Percentiles rank a stretch among this genome's conserved stretches.
Conservation (phyloP, 2,797 vertebrate species). For the Labeo calbasu region DNA sequence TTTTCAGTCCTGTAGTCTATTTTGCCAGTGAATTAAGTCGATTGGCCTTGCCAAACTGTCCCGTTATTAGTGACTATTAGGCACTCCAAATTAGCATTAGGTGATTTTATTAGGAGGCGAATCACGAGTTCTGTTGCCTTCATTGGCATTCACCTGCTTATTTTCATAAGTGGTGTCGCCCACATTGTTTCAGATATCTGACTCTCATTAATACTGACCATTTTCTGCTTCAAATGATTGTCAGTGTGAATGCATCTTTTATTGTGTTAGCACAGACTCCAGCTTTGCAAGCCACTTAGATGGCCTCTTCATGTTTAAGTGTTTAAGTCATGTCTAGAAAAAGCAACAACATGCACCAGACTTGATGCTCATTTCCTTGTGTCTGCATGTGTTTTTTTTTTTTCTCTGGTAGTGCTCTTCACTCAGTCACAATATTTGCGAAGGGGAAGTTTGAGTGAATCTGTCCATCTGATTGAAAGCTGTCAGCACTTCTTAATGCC, state of each 20-base stretch:
- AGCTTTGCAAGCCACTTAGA: neutral
- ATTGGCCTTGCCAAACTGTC: neutral
- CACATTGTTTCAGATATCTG: neutral
- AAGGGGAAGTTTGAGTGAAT: neutral
- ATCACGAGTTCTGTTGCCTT: neutral
- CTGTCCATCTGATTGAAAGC: constrained; percentile 5
- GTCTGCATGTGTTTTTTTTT: neutral
- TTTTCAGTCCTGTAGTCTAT: neutral
- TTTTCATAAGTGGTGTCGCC: neutral
- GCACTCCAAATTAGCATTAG: neutral
- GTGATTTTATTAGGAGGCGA: neutral
- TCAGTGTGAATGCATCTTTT: neutral
- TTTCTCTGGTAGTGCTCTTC: neutral
- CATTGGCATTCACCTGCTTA: neutral
- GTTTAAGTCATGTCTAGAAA: neutral
- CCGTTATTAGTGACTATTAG: neutral
- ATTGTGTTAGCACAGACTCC: neutral
- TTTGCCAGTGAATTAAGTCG: neutral
- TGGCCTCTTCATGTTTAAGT: neutral
- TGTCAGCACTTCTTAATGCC: neutral
- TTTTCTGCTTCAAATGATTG: neutral
- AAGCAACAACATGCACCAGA: neutral
- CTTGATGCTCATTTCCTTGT: neutral
- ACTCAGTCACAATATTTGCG: neutral
- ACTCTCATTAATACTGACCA: neutral